A percentile compares a stretch with the other conserved stretches of the same genome.
Conservation (phyloP, 2,113 vertebrate genomes). For the Scopus umbretta region DNA sequence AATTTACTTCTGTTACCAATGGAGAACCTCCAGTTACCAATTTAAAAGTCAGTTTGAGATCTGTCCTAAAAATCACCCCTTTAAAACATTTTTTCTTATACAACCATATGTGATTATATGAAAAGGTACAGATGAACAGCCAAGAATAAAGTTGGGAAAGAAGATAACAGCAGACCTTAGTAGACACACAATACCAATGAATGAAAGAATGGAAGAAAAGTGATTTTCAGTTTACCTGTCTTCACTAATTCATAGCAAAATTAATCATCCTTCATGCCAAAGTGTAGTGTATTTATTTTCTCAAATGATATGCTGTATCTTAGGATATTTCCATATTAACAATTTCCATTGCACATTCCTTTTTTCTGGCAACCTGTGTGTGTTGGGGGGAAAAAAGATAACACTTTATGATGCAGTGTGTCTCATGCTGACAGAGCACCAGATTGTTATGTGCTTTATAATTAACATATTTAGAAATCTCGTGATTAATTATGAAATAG, state of each 20-base stretch:
- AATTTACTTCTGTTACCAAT: not conserved
- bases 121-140: not conserved
- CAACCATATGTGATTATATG: not conserved
- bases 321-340: conserved; percentile 31
- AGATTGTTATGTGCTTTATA: not conserved
- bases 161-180: not conserved
- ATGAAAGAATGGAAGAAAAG: not conserved
- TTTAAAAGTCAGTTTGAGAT: not conserved
- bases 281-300: not conserved
- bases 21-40: conserved; percentile 3
- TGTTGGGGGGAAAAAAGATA: not conserved
- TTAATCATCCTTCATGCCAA: not conserved
- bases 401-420: not conserved
- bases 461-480: not conserved
- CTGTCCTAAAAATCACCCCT: not conserved
- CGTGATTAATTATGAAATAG: not conserved
- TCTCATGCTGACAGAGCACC: not conserved
- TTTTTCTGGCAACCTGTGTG: not conserved
- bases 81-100: not conserved
- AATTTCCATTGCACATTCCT: not conserved
- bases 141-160: not conserved
- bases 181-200: not conserved
- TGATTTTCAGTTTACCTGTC: conserved; percentile 49
- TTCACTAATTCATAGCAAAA: not conserved
- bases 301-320: not conserved